Conservation (phyloP, 1,140 invertebrate species). For the Sinonovacula constricta region DNA sequence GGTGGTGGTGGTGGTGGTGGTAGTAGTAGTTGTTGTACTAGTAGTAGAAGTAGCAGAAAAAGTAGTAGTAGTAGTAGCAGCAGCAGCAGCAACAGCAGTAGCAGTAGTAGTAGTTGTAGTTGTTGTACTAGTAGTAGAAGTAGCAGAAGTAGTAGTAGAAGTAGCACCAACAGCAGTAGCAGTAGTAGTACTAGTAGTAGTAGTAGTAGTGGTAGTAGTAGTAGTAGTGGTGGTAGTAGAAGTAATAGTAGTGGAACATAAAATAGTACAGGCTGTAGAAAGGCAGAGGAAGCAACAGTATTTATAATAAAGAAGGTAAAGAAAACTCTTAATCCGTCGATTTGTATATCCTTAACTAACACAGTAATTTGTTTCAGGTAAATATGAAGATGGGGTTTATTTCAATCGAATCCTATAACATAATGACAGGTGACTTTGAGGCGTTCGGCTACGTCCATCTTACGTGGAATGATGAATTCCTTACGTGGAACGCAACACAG, state of each 20-base stretch:
- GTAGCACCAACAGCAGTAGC: too few species aligned
- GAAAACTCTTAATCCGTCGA: too few species aligned
- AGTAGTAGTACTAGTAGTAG: conserved; percentile 1
- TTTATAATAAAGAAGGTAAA: background rate
- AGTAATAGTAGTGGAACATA: background rate
- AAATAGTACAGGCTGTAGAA: background rate
- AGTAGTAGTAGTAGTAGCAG: conserved; percentile 4
- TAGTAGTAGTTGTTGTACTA: background rate
- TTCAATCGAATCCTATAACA: too few species aligned
- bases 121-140: background rate
- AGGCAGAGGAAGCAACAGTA: background rate
- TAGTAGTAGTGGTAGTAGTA: conserved; percentile 4
- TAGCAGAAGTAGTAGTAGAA: too few species aligned
- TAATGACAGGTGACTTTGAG: too few species aligned
- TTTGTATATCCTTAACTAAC: too few species aligned
- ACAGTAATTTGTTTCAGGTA: too few species aligned
- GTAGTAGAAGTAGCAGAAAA: too few species aligned
- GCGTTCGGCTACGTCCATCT: too few species aligned
- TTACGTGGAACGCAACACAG: too few species aligned
- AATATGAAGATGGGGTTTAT: too few species aligned
- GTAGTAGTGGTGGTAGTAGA: conserved; percentile 3
- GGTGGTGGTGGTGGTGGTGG: conserved; percentile 3
- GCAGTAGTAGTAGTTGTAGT: background rate
- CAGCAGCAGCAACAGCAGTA: conserved; percentile 4
- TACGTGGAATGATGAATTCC: too few species aligned